phyloP scores from a whole-genome alignment of 2,797 vertebrate species.

The Pangasius larnaudii region DNA sequence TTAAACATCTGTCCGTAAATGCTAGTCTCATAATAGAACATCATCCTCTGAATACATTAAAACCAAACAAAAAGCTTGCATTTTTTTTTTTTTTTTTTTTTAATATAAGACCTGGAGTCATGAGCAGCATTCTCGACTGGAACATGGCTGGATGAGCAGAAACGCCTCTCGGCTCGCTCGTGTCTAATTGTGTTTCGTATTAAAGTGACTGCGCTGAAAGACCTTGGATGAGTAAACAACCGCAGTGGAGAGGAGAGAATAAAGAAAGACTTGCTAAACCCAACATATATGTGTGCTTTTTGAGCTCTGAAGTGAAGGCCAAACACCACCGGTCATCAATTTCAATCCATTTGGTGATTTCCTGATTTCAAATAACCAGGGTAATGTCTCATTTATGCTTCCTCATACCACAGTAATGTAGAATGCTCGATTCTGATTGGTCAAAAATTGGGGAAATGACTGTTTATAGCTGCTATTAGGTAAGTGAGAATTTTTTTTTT shows the following conservation, averaged over 20 bases:
- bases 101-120: constrained; percentile 13
- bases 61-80: neutral
- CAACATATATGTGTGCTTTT: neutral
- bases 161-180: constrained; percentile 6
- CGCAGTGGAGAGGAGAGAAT: constrained; percentile 54
- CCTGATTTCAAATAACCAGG: neutral
- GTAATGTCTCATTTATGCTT: neutral
- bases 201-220: constrained; percentile 63
- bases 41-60: neutral
- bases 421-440: neutral
- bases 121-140: constrained; percentile 33
- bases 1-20: constrained; percentile 29
- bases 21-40: neutral
- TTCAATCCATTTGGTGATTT: neutral
- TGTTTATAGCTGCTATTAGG: neutral
- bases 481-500: neutral
- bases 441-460: no score
- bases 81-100: neutral
- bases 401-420: neutral
- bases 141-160: constrained; percentile 22
- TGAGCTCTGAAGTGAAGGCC: neutral
- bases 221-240: constrained; percentile 77
- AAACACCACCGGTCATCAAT: neutral
- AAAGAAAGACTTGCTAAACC: constrained; percentile 37
- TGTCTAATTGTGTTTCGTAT: neutral